phyloP scores from a whole-genome alignment of 2,797 vertebrate species.

The Bradypodion pumilum region DNA sequence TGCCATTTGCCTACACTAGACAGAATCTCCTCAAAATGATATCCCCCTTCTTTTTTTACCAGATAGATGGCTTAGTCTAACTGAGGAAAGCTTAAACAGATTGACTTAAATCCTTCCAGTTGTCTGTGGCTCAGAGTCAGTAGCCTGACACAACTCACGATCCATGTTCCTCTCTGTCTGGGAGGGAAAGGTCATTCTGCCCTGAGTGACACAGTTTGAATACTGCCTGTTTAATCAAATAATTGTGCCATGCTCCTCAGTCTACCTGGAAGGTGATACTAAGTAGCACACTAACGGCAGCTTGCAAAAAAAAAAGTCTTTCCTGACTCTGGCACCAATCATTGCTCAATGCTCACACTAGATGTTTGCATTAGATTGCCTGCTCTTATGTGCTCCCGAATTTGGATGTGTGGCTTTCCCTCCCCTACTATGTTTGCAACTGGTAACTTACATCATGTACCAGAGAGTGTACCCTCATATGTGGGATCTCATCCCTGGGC shows the following conservation, averaged over 20 bases:
- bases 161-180: conserved; percentile 17
- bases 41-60: conserved; percentile 51
- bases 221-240: conserved; percentile 1
- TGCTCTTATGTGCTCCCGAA: background rate
- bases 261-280: background rate
- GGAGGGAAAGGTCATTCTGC: background rate
- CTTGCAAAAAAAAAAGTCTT: conserved; percentile 1
- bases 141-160: conserved; percentile 49
- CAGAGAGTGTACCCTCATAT: background rate
- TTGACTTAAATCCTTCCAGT: conserved; percentile 66
- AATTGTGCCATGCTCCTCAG: background rate
- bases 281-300: background rate
- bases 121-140: conserved; percentile 62
- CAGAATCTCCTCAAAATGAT: conserved; percentile 51
- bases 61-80: conserved; percentile 67
- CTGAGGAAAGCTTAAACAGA: conserved; percentile 64
- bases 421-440: background rate
- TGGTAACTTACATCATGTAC: background rate
- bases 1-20: conserved; percentile 33
- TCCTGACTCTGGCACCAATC: background rate
- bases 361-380: background rate
- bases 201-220: background rate
- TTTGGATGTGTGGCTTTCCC: background rate
- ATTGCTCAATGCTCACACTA: background rate
- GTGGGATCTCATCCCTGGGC: background rate